Conservation (phyloP, 2,113 vertebrate genomes). For the Psophia crepitans region DNA sequence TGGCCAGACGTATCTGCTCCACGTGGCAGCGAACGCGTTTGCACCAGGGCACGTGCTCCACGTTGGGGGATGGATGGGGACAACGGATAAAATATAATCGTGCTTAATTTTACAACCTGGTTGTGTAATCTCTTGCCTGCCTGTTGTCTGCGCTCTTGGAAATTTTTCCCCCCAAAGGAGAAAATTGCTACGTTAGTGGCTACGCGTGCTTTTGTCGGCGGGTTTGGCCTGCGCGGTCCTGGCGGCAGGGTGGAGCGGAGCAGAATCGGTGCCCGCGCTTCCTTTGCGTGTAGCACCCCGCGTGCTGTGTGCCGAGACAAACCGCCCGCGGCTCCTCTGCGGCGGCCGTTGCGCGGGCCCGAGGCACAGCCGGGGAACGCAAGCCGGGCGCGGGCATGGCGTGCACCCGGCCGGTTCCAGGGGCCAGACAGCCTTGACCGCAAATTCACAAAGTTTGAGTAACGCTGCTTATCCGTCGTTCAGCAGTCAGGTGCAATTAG, state of each 20-base stretch:
- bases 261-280: neutral
- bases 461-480: neutral
- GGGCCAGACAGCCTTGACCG: neutral
- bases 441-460: neutral
- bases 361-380: neutral
- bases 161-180: neutral
- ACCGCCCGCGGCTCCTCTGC: neutral
- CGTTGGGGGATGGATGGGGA: accelerated
- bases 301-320: neutral
- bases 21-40: neutral
- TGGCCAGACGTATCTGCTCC: accelerated
- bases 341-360: neutral
- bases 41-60: accelerated
- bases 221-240: accelerated
- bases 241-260: accelerated
- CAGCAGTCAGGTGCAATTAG: constrained; percentile 9
- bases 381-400: neutral
- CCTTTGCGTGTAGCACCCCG: neutral
- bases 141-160: neutral
- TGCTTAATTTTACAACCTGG: neutral
- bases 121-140: neutral
- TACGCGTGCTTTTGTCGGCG: neutral
- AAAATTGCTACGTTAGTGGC: neutral
- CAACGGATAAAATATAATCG: neutral
- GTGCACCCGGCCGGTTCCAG: neutral